phyloP scores from a whole-genome alignment of 2,888 invertebrate genomes.

The Leptopilina myrica region DNA sequence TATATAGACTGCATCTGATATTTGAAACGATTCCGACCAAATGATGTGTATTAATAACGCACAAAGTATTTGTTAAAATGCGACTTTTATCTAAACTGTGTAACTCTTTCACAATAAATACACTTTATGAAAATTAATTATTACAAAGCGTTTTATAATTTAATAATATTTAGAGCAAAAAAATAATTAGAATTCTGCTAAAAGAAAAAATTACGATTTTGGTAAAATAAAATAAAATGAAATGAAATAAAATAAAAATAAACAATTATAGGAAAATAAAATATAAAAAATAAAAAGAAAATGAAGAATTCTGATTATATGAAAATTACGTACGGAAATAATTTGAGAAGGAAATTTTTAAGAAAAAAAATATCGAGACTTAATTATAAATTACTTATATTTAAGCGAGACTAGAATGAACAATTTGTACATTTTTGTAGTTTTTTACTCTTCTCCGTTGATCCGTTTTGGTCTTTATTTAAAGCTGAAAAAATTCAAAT shows the following conservation, averaged over 20 bases:
- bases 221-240: too few relatives aligned
- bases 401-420: not conserved
- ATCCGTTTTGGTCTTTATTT: conserved; percentile 51
- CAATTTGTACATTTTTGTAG: conserved; percentile 57
- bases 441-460: conserved; percentile 50
- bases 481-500: conserved; percentile 51
- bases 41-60: conserved; percentile 28
- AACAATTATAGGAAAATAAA: too few relatives aligned
- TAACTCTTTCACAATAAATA: conserved; percentile 33
- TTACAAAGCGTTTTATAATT: too few relatives aligned
- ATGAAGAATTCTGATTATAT: too few relatives aligned
- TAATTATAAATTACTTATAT: not conserved
- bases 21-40: conserved; percentile 39
- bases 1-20: conserved; percentile 18
- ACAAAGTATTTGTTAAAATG: conserved; percentile 31
- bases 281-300: too few relatives aligned
- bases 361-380: too few relatives aligned
- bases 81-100: conserved; percentile 19
- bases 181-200: too few relatives aligned
- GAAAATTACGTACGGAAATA: too few relatives aligned
- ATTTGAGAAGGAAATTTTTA: too few relatives aligned
- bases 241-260: too few relatives aligned
- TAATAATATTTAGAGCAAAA: not conserved
- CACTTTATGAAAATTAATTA: conserved; percentile 13
- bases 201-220: too few relatives aligned